Evolutionary conservation across 37 sponge, comb jelly and placozoan genomes (phyloP).

Genomic region (Diacarnus erythraeanus): DNA sequence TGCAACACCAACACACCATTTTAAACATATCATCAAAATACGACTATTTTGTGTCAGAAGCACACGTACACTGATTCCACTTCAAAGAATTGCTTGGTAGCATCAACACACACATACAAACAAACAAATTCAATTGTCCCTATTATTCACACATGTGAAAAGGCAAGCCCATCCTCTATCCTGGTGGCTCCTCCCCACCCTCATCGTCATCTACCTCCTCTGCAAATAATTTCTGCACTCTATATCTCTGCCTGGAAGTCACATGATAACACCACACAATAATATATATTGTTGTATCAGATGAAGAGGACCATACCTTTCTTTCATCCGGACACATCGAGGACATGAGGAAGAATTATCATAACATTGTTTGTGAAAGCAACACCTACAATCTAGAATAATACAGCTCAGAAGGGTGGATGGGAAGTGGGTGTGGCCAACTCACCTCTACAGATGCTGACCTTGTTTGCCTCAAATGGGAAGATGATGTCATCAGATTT

Average conservation of each 20-base stretch:
- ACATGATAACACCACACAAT: conserved; percentile 1
- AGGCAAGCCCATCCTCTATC: too few relatives aligned
- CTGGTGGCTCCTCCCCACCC: background rate
- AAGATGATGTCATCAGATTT: conserved; percentile 78
- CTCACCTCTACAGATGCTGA: conserved; percentile 62
- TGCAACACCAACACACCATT: too few relatives aligned
- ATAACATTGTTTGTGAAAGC: conserved; percentile 60
- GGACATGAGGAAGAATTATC: conserved; percentile 23
- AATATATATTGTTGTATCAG: background rate
- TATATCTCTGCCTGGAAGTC: conserved; percentile 13
- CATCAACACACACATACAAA: background rate
- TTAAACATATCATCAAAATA: too few relatives aligned
- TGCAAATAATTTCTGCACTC: background rate
- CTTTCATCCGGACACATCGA: conserved; percentile 33
- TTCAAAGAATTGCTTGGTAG: too few relatives aligned
- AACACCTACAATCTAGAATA: conserved; percentile 43
- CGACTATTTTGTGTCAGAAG: too few relatives aligned
- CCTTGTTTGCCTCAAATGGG: conserved; percentile 86
- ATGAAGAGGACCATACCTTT: conserved; percentile 20
- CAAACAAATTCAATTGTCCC: background rate
- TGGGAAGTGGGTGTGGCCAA: background rate
- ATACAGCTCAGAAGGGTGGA: background rate
- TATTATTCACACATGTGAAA: background rate
- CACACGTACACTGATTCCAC: too few relatives aligned
- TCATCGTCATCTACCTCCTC: too few relatives aligned